Evolutionary conservation across 2,797 vertebrate genomes (phyloP).

Genomic region (Leptatherina wallacei): DNA sequence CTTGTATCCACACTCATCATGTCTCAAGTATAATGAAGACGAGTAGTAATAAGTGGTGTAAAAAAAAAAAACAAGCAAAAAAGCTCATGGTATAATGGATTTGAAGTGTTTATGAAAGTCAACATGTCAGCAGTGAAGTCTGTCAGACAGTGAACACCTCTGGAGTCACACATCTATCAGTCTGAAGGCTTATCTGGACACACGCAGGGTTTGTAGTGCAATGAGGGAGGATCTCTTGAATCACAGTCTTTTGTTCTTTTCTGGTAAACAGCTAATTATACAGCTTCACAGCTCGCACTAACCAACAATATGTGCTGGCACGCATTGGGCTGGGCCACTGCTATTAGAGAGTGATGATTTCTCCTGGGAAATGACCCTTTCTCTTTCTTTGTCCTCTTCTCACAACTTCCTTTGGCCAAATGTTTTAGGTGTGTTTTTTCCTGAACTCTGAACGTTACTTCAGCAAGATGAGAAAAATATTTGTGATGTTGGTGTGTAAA

Average conservation of each 20-base stretch:
- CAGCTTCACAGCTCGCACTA: too few species aligned
- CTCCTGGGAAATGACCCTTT: neutral
- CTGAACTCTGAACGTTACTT: neutral
- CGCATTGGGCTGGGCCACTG: neutral
- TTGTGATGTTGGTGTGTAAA: slow-evolving; percentile 8
- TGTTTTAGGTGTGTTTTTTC: neutral
- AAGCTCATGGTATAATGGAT: too few species aligned
- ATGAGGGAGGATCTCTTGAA: neutral
- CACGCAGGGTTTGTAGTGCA: neutral
- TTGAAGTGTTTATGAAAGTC: too few species aligned
- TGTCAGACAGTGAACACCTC: neutral
- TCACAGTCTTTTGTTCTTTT: neutral
- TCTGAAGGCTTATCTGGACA: neutral
- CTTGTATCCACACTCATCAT: neutral
- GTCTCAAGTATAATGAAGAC: neutral
- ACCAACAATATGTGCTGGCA: neutral
- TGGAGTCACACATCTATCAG: neutral
- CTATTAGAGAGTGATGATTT: slow-evolving; percentile 4
- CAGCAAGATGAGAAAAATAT: neutral
- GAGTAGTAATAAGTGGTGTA: neutral
- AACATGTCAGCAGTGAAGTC: too few species aligned
- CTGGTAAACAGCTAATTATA: slow-evolving; percentile 3
- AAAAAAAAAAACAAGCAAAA: too few species aligned
- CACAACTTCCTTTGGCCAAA: slow-evolving; percentile 6
- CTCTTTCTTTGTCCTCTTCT: neutral